Conservation (phyloP, 2,797 vertebrate species). For the Margarornis squamiger region DNA sequence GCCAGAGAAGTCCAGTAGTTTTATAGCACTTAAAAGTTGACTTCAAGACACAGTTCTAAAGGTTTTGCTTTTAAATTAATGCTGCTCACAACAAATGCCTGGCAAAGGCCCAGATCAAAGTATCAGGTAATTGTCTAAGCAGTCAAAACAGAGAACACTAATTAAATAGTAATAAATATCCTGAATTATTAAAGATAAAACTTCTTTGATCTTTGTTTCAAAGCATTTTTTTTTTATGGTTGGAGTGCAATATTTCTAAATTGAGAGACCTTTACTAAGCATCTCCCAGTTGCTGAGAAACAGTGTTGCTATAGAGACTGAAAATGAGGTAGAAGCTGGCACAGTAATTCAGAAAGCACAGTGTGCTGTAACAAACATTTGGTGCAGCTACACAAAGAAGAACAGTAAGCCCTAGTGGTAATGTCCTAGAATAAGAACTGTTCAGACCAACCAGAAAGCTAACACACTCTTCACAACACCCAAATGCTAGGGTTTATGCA, state of each 20-base stretch:
- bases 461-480: background rate
- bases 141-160: conserved; percentile 43
- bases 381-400: background rate
- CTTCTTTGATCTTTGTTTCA: conserved; percentile 66
- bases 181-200: conserved; percentile 76
- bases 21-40: background rate
- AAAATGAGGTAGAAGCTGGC: background rate
- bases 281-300: conserved; percentile 45
- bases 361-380: background rate
- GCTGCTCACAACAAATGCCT: background rate
- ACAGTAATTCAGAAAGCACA: background rate
- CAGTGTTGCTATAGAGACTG: conserved; percentile 48
- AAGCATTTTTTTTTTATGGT: conserved; percentile 28
- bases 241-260: conserved; percentile 16
- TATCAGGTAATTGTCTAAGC: conserved; percentile 33
- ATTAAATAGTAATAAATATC: conserved; percentile 77
- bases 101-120: background rate
- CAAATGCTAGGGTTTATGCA: background rate
- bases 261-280: background rate
- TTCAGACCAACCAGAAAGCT: background rate
- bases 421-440: background rate
- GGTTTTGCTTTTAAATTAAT: background rate
- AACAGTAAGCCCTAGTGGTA: background rate
- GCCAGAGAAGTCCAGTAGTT: background rate
- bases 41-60: background rate